Evolutionary conservation across 2,113 vertebrate genomes (phyloP).

Genomic region (Delphinapterus leucas): DNA sequence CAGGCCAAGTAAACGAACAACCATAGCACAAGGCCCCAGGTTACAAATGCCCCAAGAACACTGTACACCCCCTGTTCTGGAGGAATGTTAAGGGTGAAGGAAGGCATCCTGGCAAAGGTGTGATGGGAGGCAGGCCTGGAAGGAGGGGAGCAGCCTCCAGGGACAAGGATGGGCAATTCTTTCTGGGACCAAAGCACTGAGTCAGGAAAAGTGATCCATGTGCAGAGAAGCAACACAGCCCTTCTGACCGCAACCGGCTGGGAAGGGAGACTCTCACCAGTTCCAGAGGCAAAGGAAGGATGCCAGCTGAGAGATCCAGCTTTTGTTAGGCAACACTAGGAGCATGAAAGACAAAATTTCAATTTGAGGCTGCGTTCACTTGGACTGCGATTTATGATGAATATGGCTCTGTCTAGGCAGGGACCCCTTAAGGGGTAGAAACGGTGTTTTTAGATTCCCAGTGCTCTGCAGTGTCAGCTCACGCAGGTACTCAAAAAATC

Average conservation of each 20-base stretch:
- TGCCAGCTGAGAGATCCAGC: background rate
- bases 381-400: background rate
- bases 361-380: no score
- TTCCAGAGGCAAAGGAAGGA: background rate
- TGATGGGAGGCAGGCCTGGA: background rate
- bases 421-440: background rate
- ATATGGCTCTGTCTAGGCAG: background rate
- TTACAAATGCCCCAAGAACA: background rate
- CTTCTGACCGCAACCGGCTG: fast-evolving
- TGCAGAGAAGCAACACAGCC: background rate
- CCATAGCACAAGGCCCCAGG: background rate
- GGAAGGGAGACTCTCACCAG: background rate
- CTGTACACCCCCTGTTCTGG: background rate
- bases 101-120: background rate
- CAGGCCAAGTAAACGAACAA: background rate
- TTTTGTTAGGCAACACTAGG: background rate
- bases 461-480: background rate
- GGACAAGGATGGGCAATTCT: background rate
- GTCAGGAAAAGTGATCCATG: background rate
- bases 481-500: background rate
- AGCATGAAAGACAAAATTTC: background rate
- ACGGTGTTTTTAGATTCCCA: background rate
- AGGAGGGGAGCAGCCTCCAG: background rate
- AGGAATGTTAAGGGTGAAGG: background rate
- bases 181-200: background rate